Conservation (phyloP, 2,113 vertebrate genomes). For the Oplegnathus fasciatus region DNA sequence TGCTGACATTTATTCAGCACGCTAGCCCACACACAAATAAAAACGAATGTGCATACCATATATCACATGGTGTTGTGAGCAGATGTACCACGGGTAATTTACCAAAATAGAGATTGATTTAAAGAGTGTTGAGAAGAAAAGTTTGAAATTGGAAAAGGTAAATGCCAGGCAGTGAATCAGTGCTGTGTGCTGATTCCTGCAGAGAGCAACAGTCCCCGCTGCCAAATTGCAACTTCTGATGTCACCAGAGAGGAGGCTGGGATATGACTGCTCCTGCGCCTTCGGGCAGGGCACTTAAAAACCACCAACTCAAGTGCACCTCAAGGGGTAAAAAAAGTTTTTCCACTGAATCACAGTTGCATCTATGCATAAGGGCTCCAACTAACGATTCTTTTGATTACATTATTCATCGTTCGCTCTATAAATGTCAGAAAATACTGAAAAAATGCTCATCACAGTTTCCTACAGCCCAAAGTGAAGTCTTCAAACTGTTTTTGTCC, state of each 20-base stretch:
- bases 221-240: slow-evolving; percentile 34
- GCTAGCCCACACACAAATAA: slow-evolving; percentile 40
- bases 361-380: not conserved
- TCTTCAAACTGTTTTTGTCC: not conserved
- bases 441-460: not conserved
- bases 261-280: not conserved
- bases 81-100: not conserved
- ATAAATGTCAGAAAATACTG: not conserved
- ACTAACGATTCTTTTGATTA: not conserved
- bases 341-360: not conserved
- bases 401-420: not conserved
- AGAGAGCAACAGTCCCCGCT: slow-evolving; percentile 1
- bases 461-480: not conserved
- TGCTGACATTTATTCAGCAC: slow-evolving; percentile 44
- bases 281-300: not conserved
- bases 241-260: slow-evolving; percentile 11
- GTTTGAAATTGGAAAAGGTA: slow-evolving; percentile 18
- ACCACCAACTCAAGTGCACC: not conserved
- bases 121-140: slow-evolving; percentile 18
- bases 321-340: not conserved
- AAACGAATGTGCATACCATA: not conserved
- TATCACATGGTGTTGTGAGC: slow-evolving; percentile 25
- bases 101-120: slow-evolving; percentile 40
- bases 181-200: not conserved
- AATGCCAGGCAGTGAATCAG: slow-evolving; percentile 53